Evolutionary conservation across 2,797 vertebrate genomes (phyloP), one percentile per base, ranked within the genome.

Genomic region (Sciurus vulgaris): DNA sequence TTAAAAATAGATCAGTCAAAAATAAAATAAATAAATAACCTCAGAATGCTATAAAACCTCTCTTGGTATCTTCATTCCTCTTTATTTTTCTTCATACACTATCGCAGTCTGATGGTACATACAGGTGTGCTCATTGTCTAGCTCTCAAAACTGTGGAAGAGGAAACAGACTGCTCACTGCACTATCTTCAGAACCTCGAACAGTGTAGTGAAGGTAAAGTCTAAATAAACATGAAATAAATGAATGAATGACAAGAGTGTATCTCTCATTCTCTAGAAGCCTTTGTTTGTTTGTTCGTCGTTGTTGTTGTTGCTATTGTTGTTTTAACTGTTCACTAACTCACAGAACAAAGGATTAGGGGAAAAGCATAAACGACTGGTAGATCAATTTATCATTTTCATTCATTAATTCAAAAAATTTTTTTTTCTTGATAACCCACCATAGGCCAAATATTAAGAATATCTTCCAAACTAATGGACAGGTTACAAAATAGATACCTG

Each of bases 1-100:
- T 95, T 84, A 91, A 95, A 96, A 93, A 79, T 49, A 93, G 59
- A 59, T 81, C 84, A 73, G 14, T 79, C 65, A 70, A 41, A 9
- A 59, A n/a, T 91, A 8, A 81, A 59, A 77, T 11, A 79, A 5
- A 56, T 24, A 59, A 33, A 59, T 5, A 65, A 67, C 22, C 35
- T 95, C 33, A 44, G 65, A 89, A 77, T 92, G 47, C 81, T 61
- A 56, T 35, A 90, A 84, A 86, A 91, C 85, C 65, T 41, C 70
- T 83, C 69, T 91, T 6, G 0, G 26, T 67, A 15, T 89, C 56
- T 96, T 83, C 84, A 41, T 86, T 51, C n/a, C 54, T 82, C 69
- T 70, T 94, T 77, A 59, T 81, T 94, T 84, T 92, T 86, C 81
- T 93, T 96, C 30, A 30, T 81, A 77, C 7, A 70, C 33, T 90